These are phyloP conservation scores for Elephas maximus DNA, from an alignment of 2,113 vertebrate species.

Conservation along the genomic window DNA sequence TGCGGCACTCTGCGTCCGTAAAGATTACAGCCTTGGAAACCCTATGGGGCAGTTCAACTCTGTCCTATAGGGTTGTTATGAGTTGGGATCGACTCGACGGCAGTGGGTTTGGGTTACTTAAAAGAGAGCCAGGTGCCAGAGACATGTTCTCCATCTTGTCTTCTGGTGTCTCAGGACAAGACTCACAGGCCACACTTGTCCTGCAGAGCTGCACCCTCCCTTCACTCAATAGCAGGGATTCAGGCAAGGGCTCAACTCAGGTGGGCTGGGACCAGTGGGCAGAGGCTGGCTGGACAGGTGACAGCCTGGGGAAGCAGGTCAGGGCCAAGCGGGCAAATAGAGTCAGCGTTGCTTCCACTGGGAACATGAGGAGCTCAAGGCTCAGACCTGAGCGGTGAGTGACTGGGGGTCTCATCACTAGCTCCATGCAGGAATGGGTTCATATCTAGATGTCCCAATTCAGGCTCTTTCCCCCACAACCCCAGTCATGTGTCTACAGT, in stretches of 20 bases:
- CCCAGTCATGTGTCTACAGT: neutral
- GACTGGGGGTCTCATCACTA: neutral
- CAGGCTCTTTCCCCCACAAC: neutral
- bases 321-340: neutral
- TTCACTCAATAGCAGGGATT: neutral
- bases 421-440: neutral
- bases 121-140: neutral
- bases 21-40: no score
- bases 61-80: no score
- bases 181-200: neutral
- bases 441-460: neutral
- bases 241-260: accelerated
- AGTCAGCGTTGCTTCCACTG: no score
- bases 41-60: no score
- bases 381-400: no score
- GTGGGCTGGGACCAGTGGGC: neutral
- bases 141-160: neutral
- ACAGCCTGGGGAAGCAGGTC: neutral
- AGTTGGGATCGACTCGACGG: no score
- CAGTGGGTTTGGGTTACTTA: no score
- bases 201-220: accelerated
- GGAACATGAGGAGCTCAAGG: no score
- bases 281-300: accelerated
- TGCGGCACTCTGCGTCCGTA: no score
- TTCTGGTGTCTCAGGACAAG: neutral